Conservation (phyloP, 1,140 invertebrate species). For the Bicyclus anynana region DNA sequence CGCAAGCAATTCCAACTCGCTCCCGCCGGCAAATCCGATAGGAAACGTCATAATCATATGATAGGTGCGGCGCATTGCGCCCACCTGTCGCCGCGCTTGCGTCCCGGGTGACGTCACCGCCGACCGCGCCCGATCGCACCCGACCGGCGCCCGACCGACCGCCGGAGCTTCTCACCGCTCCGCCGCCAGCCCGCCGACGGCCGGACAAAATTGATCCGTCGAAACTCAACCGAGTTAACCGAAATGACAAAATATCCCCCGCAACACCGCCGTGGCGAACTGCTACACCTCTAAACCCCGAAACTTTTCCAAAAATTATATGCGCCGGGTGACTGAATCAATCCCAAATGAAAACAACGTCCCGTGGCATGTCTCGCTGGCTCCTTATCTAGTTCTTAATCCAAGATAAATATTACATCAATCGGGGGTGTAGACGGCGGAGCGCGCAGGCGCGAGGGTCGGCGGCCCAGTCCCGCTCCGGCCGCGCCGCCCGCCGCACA, state of each 20-base stretch:
- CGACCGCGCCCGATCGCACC: conserved; percentile 37
- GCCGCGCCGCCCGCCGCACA: conserved; percentile 62
- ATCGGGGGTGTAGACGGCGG: conserved; percentile 44
- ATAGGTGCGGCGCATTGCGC: conserved; percentile 70
- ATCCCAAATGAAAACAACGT: conserved; percentile 13
- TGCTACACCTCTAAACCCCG: not conserved
- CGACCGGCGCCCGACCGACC: conserved; percentile 38
- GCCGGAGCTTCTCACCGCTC: conserved; percentile 3
- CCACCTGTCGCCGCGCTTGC: conserved; percentile 73
- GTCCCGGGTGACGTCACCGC: conserved; percentile 61
- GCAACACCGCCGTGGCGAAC: not conserved
- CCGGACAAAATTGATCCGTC: conserved; percentile 58
- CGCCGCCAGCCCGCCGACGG: conserved; percentile 5
- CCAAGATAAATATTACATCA: conserved; percentile 76
- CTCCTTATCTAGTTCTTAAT: conserved; percentile 72
- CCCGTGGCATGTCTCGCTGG: conserved; percentile 41
- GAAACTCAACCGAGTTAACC: conserved; percentile 41
- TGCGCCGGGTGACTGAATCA: not conserved
- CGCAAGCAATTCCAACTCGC: conserved; percentile 48
- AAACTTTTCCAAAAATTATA: not conserved
- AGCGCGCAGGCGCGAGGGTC: conserved; percentile 49
- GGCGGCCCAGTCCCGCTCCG: conserved; percentile 64
- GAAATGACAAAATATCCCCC: conserved; percentile 33
- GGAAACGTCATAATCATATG: conserved; percentile 74
- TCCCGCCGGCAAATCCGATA: conserved; percentile 48